Percentiles rank a stretch among this genome's conserved stretches.
Evolutionary conservation across 2,113 vertebrate genomes (phyloP).

Genomic region (Ictidomys tridecemlineatus): DNA sequence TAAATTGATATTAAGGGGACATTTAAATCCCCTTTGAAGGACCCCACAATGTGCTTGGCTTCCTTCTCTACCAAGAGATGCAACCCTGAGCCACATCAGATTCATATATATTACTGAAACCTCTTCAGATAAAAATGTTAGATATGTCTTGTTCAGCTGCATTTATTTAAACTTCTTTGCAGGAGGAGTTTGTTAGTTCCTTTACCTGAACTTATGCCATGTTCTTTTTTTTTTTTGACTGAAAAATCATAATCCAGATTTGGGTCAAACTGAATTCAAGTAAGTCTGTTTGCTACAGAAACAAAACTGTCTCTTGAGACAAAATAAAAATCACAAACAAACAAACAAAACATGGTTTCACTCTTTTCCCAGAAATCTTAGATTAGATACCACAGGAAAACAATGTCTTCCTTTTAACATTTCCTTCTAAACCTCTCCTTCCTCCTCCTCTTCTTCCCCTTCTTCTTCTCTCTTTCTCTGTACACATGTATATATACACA

Average conservation of each 20-base stretch:
- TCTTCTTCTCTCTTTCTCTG: background rate
- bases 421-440: background rate
- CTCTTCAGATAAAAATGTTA: background rate
- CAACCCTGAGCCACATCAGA: background rate
- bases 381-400: background rate
- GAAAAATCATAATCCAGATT: background rate
- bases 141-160: background rate
- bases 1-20: background rate
- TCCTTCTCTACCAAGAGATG: background rate
- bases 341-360: too few species aligned
- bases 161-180: background rate
- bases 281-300: background rate
- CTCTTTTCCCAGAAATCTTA: background rate
- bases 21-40: background rate
- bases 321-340: too few species aligned
- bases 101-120: background rate
- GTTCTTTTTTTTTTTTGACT: background rate
- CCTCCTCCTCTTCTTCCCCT: background rate
- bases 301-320: too few species aligned
- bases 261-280: background rate
- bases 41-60: background rate
- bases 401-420: background rate
- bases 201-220: background rate
- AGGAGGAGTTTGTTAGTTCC: background rate
- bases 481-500: too few species aligned